phyloP scores from a whole-genome alignment of 2,113 vertebrate species.

The Chroicocephalus ridibundus region DNA sequence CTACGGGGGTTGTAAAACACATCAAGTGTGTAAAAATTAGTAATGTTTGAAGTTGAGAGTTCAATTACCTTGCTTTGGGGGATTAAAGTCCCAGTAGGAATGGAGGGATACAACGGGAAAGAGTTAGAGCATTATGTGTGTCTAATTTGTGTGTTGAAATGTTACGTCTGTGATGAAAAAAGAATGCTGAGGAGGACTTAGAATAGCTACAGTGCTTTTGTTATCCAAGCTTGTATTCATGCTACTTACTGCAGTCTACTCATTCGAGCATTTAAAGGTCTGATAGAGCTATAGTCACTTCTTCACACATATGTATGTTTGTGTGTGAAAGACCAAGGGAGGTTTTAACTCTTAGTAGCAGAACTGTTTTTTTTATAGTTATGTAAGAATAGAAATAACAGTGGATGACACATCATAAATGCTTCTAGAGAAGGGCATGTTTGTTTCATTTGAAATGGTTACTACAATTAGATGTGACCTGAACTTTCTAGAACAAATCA shows the following conservation, averaged over 20 bases:
- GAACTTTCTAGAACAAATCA: neutral
- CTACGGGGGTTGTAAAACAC: neutral
- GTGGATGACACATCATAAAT: neutral
- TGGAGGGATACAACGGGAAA: neutral
- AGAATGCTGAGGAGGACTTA: neutral
- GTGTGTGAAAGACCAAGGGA: neutral
- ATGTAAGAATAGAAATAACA: neutral
- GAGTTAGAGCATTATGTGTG: neutral
- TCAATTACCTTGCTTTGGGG: neutral
- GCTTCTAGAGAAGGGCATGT: neutral
- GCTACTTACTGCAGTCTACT: neutral
- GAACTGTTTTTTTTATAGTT: neutral
- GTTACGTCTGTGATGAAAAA: neutral
- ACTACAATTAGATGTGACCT: neutral
- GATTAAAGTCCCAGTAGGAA: neutral
- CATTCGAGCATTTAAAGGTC: neutral
- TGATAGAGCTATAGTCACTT: neutral
- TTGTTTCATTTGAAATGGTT: neutral
- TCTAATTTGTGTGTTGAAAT: neutral
- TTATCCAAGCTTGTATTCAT: neutral
- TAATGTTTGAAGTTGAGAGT: neutral
- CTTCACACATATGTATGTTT: neutral
- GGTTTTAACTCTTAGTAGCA: neutral
- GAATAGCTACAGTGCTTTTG: neutral
- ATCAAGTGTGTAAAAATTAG: neutral